phyloP scores from a whole-genome alignment of 2,888 invertebrate genomes.

The Orthosia incerta region DNA sequence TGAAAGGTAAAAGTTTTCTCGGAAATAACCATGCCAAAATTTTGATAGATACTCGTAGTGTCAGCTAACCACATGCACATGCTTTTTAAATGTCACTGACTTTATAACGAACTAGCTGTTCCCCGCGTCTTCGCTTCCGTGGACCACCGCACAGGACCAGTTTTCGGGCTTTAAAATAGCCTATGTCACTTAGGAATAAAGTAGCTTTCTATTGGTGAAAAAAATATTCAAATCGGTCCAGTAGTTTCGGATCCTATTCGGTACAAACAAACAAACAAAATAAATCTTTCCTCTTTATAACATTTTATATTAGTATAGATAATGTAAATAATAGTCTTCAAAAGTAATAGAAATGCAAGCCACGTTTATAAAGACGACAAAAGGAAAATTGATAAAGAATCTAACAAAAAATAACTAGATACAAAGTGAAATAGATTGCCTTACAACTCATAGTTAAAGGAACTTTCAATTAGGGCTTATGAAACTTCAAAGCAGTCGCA shows the following conservation, averaged over 20 bases:
- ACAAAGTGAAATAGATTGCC: constrained; percentile 38
- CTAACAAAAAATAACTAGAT: constrained; percentile 8
- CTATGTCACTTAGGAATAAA: no score
- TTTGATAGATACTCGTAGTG: background rate
- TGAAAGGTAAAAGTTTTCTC: background rate
- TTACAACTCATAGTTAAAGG: constrained; percentile 26
- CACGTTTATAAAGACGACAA: constrained; percentile 14
- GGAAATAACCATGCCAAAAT: background rate
- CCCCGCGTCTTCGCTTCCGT: no score
- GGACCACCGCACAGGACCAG: no score
- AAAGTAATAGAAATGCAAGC: constrained; percentile 15
- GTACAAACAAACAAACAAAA: no score
- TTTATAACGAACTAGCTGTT: no score
- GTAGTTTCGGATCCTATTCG: no score
- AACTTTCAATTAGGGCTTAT: constrained; percentile 44
- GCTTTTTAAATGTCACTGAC: background rate
- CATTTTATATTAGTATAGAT: no score
- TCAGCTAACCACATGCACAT: no score
- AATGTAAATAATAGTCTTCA: background rate
- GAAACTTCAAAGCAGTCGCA: constrained; percentile 44
- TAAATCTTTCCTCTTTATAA: no score
- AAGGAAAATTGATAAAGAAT: constrained; percentile 25
- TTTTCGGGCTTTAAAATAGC: no score
- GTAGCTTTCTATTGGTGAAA: no score
- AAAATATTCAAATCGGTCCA: no score